Conservation (phyloP, 2,888 invertebrate species). For the Tanypteryx hageni region DNA sequence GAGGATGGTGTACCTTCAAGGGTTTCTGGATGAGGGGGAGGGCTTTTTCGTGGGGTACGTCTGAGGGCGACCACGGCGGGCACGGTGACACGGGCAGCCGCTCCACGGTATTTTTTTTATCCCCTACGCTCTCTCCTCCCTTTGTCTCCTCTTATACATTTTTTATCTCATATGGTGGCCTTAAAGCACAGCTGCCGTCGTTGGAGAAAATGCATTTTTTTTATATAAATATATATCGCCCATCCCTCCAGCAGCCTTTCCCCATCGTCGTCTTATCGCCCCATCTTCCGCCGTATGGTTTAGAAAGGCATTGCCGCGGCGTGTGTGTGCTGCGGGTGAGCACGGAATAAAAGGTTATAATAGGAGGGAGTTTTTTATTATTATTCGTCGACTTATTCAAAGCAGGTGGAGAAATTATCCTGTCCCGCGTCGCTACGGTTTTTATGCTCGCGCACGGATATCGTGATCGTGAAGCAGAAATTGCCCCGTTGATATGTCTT, state of each 20-base stretch:
- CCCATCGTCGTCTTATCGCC: background rate
- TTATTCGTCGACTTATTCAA: background rate
- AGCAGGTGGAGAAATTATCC: background rate
- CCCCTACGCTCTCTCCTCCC: background rate
- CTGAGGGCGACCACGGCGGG: background rate
- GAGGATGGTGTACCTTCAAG: background rate
- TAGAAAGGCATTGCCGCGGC: constrained; percentile 24
- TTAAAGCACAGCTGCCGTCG: constrained; percentile 27
- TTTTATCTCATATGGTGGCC: background rate
- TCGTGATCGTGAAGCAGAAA: too few species aligned
- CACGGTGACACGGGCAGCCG: background rate
- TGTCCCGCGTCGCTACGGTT: too few species aligned
- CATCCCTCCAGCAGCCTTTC: background rate
- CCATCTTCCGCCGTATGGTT: background rate
- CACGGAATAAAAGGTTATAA: background rate
- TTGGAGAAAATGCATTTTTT: background rate
- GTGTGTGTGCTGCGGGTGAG: background rate
- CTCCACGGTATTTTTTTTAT: background rate
- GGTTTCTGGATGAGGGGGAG: background rate
- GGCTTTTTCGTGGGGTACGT: background rate
- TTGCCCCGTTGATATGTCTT: too few species aligned
- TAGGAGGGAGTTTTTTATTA: background rate
- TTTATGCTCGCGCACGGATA: too few species aligned
- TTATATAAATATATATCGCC: background rate
- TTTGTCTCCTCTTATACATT: background rate